These are phyloP conservation scores for Cydia splendana DNA, from an alignment of 1,140 invertebrate genomes.

Conservation along the genomic window DNA sequence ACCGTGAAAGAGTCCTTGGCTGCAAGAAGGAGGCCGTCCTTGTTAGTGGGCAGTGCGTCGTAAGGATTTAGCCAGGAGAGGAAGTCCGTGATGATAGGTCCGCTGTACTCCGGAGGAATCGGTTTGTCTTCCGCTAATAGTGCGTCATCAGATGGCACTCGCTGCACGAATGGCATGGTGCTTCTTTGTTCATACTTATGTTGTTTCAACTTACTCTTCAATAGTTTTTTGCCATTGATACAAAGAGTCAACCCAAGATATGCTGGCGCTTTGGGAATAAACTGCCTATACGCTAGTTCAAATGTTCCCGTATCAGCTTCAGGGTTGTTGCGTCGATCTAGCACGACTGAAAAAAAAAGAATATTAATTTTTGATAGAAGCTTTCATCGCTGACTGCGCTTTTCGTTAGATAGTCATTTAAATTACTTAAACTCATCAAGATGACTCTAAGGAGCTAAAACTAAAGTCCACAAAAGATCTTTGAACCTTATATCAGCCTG, in stretches of 20 bases:
- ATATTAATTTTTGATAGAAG: background rate
- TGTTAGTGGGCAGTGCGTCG: constrained; percentile 64
- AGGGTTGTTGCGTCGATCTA: constrained; percentile 89
- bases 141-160: constrained; percentile 50
- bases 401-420: background rate
- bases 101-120: constrained; percentile 67
- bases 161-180: constrained; percentile 51
- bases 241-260: constrained; percentile 90
- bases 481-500: no score
- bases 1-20: constrained; percentile 71
- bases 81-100: constrained; percentile 77
- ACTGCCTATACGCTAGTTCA: constrained; percentile 88
- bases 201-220: constrained; percentile 66
- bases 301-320: constrained; percentile 92
- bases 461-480: no score
- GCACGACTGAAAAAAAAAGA: constrained; percentile 85
- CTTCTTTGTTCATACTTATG: constrained; percentile 60
- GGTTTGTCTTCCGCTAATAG: constrained; percentile 53
- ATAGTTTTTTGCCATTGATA: constrained; percentile 83
- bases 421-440: no score
- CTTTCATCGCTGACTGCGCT: background rate
- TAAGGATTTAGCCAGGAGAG: constrained; percentile 75
- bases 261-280: constrained; percentile 87
- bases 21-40: constrained; percentile 62
- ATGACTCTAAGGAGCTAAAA: no score